Conservation (phyloP, 1,140 invertebrate genomes). For the Atta texana region DNA sequence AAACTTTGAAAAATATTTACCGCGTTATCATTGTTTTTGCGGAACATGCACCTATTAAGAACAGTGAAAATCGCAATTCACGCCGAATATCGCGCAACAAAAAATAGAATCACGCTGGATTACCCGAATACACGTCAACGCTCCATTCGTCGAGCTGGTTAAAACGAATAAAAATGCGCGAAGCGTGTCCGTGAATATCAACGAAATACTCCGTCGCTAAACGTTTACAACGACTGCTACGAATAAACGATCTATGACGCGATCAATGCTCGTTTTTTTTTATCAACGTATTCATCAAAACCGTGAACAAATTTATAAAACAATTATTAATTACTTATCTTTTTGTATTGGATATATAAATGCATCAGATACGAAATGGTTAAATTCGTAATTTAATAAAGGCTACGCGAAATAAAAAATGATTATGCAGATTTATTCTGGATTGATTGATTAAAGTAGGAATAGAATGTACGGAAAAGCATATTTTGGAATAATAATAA, state of each 20-base stretch:
- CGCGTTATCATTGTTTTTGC: neutral
- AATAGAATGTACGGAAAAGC: neutral
- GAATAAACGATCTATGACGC: conserved; percentile 47
- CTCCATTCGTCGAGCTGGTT: conserved; percentile 47
- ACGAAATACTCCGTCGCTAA: conserved; percentile 41
- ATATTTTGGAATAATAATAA: neutral
- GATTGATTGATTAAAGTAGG: neutral
- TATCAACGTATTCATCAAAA: conserved; percentile 1
- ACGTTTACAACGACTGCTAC: conserved; percentile 37
- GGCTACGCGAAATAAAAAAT: neutral
- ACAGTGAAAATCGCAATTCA: conserved; percentile 59
- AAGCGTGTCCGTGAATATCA: conserved; percentile 56
- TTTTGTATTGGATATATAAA: conserved; percentile 13
- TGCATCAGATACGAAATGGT: neutral
- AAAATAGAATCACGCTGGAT: conserved; percentile 59
- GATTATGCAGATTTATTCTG: neutral
- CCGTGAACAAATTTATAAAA: conserved; percentile 40
- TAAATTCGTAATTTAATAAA: neutral
- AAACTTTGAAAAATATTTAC: conserved; percentile 37
- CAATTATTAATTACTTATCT: conserved; percentile 12
- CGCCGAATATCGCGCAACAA: conserved; percentile 45
- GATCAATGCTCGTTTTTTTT: conserved; percentile 11
- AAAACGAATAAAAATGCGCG: conserved; percentile 57
- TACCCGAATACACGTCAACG: conserved; percentile 55
- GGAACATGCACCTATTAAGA: conserved; percentile 16